Conservation (phyloP, 1,140 invertebrate genomes). For the Apis florea region DNA sequence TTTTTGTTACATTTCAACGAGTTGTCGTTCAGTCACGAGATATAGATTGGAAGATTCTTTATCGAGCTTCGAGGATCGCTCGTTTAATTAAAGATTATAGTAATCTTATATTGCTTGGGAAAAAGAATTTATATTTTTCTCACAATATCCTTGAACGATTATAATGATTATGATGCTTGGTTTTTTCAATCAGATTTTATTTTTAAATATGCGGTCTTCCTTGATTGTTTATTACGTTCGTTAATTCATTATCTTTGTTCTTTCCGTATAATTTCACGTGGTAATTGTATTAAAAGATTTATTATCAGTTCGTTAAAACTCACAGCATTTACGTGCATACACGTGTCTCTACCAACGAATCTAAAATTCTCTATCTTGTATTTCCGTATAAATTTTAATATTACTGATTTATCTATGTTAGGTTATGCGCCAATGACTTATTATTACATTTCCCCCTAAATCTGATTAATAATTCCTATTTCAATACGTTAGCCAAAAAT, state of each 20-base stretch:
- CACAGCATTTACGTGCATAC: not conserved
- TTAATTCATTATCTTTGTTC: not conserved
- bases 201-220: not conserved
- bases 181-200: not conserved
- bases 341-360: no score
- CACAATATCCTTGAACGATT: not conserved
- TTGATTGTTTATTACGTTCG: not conserved
- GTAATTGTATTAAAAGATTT: not conserved
- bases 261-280: not conserved
- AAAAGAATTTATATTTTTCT: not conserved
- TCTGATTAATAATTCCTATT: not conserved
- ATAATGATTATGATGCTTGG: not conserved
- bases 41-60: no score
- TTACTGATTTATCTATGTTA: not conserved
- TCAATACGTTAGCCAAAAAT: not conserved
- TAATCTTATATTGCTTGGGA: constrained; percentile 1
- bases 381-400: not conserved
- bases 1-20: constrained; percentile 2
- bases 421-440: not conserved
- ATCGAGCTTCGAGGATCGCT: not conserved
- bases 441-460: not conserved
- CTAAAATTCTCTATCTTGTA: no score
- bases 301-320: not conserved
- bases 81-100: constrained; percentile 47
- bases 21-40: not conserved